Evolutionary conservation across 2,888 invertebrate genomes (phyloP).

Genomic region (Stictocephala bisonia): DNA sequence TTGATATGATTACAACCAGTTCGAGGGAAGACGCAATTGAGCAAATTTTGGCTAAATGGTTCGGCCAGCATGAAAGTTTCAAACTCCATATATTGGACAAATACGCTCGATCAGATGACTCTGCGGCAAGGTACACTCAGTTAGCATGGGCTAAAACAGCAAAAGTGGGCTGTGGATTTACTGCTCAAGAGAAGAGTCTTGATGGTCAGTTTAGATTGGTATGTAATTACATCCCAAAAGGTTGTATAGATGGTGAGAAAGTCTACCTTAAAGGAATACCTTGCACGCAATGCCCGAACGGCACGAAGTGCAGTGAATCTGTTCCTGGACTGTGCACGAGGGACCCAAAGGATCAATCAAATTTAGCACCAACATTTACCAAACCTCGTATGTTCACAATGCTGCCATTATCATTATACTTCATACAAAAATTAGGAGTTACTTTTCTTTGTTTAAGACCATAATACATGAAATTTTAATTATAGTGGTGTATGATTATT

Average conservation of each 20-base stretch:
- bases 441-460: no score
- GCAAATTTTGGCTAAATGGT: background rate
- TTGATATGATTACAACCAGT: background rate
- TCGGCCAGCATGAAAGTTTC: constrained; percentile 13
- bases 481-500: no score
- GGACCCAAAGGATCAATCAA: no score
- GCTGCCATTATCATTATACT: no score
- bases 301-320: background rate
- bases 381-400: no score
- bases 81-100: background rate
- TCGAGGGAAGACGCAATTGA: no score
- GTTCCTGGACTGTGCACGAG: background rate
- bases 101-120: background rate
- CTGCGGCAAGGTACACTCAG: constrained; percentile 37
- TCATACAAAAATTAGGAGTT: no score
- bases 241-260: background rate
- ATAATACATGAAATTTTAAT: no score
- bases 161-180: constrained; percentile 37
- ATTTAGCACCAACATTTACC: no score
- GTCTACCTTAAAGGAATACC: constrained; percentile 37
- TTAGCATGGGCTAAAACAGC: constrained; percentile 41
- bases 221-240: constrained; percentile 45
- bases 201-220: background rate
- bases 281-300: background rate
- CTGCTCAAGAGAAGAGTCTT: background rate